A percentile compares a stretch with the other conserved stretches of the same genome.
phyloP scores from a whole-genome alignment of 2,797 vertebrate genomes.

The Smutsia gigantea region DNA sequence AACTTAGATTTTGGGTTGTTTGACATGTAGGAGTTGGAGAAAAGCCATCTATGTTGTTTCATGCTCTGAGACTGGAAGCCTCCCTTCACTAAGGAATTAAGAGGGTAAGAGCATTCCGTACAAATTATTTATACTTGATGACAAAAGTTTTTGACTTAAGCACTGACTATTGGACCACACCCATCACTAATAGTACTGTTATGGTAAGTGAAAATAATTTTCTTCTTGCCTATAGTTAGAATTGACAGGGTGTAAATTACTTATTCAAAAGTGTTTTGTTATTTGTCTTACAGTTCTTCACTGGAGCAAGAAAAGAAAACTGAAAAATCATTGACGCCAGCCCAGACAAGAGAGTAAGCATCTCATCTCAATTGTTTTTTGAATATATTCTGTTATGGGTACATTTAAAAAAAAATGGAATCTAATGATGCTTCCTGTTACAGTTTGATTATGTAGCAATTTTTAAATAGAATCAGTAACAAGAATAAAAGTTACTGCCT shows the following conservation, averaged over 20 bases:
- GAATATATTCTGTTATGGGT: not conserved
- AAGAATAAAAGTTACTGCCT: not conserved
- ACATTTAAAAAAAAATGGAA: not conserved
- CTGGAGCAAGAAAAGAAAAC: slow-evolving; percentile 87
- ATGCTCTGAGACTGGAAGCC: not conserved
- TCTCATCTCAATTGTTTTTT: not conserved
- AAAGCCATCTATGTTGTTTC: not conserved
- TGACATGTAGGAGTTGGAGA: not conserved
- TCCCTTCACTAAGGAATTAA: not conserved
- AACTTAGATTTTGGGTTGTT: slow-evolving; percentile 3
- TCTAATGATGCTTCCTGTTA: slow-evolving; percentile 1
- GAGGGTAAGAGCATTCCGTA: not conserved
- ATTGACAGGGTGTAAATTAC: slow-evolving; percentile 2
- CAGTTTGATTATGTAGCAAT: not conserved
- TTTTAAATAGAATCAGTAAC: not conserved
- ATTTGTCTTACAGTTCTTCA: slow-evolving; percentile 86
- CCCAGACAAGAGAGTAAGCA: slow-evolving; percentile 88
- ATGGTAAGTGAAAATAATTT: slow-evolving; percentile 5
- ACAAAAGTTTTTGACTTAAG: slow-evolving; percentile 36
- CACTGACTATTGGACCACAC: not conserved
- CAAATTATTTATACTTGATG: not conserved
- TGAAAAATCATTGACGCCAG: slow-evolving; percentile 84
- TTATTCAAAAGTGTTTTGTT: slow-evolving; percentile 32
- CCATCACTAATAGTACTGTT: not conserved
- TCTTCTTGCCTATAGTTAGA: not conserved